Conservation (phyloP, 2,888 invertebrate species). For the Aphodius sticticus region DNA sequence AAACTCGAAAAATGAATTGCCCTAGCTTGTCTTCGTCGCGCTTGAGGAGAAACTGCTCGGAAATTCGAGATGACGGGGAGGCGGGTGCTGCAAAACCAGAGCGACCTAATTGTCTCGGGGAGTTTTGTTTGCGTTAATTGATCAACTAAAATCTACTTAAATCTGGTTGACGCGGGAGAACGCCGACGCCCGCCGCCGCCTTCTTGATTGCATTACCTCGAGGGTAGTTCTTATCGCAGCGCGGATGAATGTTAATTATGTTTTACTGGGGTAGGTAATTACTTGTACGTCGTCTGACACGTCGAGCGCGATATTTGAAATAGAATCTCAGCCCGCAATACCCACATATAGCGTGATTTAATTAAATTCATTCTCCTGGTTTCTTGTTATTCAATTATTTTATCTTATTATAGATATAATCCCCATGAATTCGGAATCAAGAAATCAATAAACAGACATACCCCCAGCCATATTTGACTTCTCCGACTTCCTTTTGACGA, state of each 20-base stretch:
- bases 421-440: too few species aligned
- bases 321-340: neutral
- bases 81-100: neutral
- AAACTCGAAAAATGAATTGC: slow-evolving; percentile 18
- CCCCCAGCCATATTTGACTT: too few species aligned
- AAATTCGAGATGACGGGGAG: slow-evolving; percentile 7
- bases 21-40: neutral
- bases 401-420: too few species aligned
- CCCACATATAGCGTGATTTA: neutral
- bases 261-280: slow-evolving; percentile 8
- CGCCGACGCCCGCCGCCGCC: neutral
- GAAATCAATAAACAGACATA: too few species aligned
- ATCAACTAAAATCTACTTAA: slow-evolving; percentile 28
- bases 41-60: neutral
- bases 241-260: slow-evolving; percentile 18
- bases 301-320: neutral
- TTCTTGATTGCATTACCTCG: slow-evolving; percentile 17
- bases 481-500: too few species aligned
- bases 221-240: slow-evolving; percentile 18
- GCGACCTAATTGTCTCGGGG: slow-evolving; percentile 25
- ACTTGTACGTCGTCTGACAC: neutral
- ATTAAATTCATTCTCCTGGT: neutral
- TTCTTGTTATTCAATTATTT: neutral
- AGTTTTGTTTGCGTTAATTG: slow-evolving; percentile 33
- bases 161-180: slow-evolving; percentile 17